Conservation (phyloP, 2,113 vertebrate genomes). For the Rhadina sibilatrix region DNA sequence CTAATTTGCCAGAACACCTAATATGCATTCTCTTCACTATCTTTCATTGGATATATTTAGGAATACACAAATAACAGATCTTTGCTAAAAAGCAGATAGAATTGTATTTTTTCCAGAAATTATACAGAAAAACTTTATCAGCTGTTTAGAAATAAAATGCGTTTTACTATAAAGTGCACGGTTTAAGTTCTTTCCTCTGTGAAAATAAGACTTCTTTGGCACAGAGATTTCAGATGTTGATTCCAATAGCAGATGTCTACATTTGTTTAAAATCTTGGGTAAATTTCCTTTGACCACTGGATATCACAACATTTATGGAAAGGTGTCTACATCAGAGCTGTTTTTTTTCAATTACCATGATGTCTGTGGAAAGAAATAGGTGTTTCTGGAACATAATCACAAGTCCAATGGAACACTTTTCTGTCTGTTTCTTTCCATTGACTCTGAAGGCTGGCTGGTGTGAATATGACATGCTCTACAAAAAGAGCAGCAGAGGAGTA, state of each 20-base stretch:
- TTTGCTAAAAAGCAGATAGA: not conserved
- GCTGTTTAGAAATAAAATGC: not conserved
- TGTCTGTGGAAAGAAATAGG: not conserved
- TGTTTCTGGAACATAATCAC: not conserved
- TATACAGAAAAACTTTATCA: not conserved
- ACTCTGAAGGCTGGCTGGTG: not conserved
- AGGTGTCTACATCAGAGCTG: not conserved
- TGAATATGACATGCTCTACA: not conserved
- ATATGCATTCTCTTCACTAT: rapidly evolving
- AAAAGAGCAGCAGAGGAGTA: not conserved
- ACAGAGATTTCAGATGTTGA: not conserved
- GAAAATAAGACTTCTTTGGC: not conserved
- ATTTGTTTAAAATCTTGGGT: not conserved
- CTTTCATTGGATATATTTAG: not conserved
- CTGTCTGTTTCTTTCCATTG: not conserved
- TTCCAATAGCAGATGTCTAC: not conserved
- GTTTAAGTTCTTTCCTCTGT: not conserved
- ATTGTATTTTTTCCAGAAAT: not conserved
- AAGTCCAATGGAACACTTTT: not conserved
- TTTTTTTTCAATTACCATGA: not conserved
- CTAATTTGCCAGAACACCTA: not conserved
- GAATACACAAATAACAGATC: not conserved
- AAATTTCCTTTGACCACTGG: not conserved
- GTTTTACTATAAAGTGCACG: not conserved
- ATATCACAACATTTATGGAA: not conserved